Conservation (phyloP, 2,888 invertebrate species). For the Rhyacophila evoluta region DNA sequence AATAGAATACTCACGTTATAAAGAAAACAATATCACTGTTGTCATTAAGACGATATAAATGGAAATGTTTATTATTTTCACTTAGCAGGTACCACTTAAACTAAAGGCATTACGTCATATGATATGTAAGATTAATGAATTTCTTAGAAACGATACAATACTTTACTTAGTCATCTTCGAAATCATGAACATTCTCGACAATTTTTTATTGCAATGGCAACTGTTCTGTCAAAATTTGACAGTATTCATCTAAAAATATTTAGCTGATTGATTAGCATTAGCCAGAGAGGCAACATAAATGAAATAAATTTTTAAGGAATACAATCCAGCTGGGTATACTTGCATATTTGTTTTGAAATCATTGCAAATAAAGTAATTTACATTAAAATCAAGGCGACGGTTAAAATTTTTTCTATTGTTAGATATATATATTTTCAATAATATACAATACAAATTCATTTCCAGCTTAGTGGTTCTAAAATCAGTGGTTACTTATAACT, state of each 20-base stretch:
- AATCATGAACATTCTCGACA: constrained; percentile 20
- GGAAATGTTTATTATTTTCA: constrained; percentile 13
- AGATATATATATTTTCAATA: too few relatives aligned
- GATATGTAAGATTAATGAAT: constrained; percentile 27
- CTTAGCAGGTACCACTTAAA: not conserved
- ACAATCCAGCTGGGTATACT: not conserved
- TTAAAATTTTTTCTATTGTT: too few relatives aligned
- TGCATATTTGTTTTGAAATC: too few relatives aligned
- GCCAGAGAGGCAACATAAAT: not conserved
- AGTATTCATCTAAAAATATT: not conserved
- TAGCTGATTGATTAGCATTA: not conserved
- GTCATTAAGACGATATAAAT: constrained; percentile 26
- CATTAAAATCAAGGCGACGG: too few relatives aligned
- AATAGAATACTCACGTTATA: constrained; percentile 25
- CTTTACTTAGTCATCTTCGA: constrained; percentile 27
- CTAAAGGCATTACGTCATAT: constrained; percentile 15
- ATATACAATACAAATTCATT: too few relatives aligned
- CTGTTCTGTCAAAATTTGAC: constrained; percentile 26
- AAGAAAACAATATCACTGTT: constrained; percentile 27
- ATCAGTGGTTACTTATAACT: too few relatives aligned
- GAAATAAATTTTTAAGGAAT: not conserved
- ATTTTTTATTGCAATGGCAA: constrained; percentile 17
- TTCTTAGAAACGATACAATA: constrained; percentile 22
- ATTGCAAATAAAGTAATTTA: too few relatives aligned
- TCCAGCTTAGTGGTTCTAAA: too few relatives aligned